These are phyloP conservation scores for Alectoris magna DNA, from an alignment of 2,797 vertebrate genomes.

Conservation along the genomic window DNA sequence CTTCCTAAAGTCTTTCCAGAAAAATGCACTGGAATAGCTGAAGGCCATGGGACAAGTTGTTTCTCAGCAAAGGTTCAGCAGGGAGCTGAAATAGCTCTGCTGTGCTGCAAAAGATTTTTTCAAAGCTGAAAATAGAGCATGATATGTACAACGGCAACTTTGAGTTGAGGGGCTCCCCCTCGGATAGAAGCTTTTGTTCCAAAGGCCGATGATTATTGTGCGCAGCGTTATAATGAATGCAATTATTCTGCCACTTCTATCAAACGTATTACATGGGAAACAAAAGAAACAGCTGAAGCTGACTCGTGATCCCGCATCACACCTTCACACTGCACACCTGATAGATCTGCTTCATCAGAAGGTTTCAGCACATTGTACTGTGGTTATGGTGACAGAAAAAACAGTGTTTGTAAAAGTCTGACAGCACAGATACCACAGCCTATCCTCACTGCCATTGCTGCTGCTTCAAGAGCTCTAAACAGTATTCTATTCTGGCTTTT, in stretches of 20 bases:
- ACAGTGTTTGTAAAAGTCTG: conserved; percentile 25
- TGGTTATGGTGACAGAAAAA: conserved; percentile 41
- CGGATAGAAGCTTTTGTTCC: conserved; percentile 21
- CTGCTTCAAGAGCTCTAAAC: conserved; percentile 45
- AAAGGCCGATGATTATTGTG: neutral
- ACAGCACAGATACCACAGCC: conserved; percentile 8
- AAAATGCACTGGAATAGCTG: neutral
- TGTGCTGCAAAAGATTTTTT: neutral
- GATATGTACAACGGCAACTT: neutral
- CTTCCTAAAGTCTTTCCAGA: neutral
- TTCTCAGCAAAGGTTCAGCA: neutral
- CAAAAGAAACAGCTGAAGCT: neutral
- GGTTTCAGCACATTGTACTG: neutral
- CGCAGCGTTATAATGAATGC: neutral
- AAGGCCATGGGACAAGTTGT: neutral
- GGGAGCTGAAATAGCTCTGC: neutral
- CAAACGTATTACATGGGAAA: conserved; percentile 13
- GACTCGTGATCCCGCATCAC: neutral
- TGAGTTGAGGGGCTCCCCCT: neutral
- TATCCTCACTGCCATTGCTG: conserved; percentile 3
- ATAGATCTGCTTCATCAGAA: neutral
- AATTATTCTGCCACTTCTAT: conserved; percentile 38
- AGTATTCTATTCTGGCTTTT: conserved; percentile 35
- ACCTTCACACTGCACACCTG: neutral
- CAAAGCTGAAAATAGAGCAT: neutral